Conservation (phyloP, 2,113 vertebrate species). For the Actenoides hombroni region DNA sequence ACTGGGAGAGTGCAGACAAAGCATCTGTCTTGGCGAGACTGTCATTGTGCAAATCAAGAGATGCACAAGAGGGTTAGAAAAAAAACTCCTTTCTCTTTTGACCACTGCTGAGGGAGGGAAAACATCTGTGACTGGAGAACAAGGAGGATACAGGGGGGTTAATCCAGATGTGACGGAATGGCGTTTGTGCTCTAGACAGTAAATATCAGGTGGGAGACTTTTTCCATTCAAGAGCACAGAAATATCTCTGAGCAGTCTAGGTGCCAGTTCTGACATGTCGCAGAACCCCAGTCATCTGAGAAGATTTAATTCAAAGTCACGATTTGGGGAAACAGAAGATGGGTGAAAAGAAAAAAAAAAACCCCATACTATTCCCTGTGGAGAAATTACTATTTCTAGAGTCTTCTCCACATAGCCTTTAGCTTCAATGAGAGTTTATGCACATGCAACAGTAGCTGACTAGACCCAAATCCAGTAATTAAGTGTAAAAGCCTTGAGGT, state of each 20-base stretch:
- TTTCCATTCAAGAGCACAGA: background rate
- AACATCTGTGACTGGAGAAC: background rate
- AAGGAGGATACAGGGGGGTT: background rate
- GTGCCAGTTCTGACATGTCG: background rate
- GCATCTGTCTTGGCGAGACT: background rate
- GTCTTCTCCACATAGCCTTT: background rate
- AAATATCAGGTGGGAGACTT: background rate
- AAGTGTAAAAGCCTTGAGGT: constrained; percentile 17
- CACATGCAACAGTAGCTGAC: background rate
- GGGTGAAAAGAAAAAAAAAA: background rate
- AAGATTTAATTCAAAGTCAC: background rate
- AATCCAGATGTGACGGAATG: background rate
- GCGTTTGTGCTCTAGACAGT: background rate
- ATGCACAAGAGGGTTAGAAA: background rate
- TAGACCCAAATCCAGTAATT: background rate
- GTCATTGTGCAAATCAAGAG: background rate
- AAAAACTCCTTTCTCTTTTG: background rate
- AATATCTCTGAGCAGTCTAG: background rate
- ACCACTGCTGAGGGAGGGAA: background rate
- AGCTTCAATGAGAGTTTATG: background rate
- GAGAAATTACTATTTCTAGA: background rate
- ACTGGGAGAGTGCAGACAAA: background rate
- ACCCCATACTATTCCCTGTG: background rate
- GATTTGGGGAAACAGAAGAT: background rate
- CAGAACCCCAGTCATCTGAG: background rate